These are phyloP conservation scores for Andrena hattorfiana DNA, from an alignment of 2,888 invertebrate species.

Conservation along the genomic window DNA sequence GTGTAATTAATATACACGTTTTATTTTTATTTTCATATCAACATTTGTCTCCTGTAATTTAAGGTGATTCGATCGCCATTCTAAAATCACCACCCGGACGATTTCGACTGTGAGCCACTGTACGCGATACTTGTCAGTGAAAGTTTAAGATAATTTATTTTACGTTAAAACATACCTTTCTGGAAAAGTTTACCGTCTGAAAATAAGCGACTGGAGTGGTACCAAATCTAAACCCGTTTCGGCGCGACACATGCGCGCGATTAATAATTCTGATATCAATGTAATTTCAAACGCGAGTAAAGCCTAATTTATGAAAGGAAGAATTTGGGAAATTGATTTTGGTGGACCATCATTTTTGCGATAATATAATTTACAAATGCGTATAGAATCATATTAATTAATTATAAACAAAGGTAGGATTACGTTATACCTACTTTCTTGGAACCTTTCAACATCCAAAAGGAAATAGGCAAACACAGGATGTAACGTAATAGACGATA, in stretches of 20 bases:
- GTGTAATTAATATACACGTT: too few relatives aligned
- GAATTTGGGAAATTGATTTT: not conserved
- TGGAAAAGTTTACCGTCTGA: not conserved
- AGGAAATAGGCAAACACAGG: too few relatives aligned
- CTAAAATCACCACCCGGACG: not conserved
- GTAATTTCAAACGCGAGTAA: not conserved
- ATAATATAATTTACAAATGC: not conserved
- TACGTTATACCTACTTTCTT: too few relatives aligned
- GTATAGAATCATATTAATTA: too few relatives aligned
- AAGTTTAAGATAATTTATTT: conserved; percentile 5
- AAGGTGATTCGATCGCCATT: not conserved
- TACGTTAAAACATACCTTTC: not conserved
- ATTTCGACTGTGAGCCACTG: not conserved
- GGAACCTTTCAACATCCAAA: too few relatives aligned
- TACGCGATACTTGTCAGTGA: not conserved
- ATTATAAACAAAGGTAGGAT: too few relatives aligned
- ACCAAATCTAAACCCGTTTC: conserved; percentile 18
- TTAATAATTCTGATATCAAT: not conserved
- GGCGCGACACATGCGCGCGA: not conserved
- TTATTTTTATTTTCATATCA: too few relatives aligned
- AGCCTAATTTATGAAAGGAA: not conserved
- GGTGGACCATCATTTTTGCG: not conserved
- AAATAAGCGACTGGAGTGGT: not conserved
- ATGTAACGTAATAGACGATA: too few relatives aligned
- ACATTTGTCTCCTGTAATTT: too few relatives aligned